These are phyloP conservation scores for Gallinago undulata DNA, from an alignment of 2,113 vertebrate genomes.

Conservation along the genomic window DNA sequence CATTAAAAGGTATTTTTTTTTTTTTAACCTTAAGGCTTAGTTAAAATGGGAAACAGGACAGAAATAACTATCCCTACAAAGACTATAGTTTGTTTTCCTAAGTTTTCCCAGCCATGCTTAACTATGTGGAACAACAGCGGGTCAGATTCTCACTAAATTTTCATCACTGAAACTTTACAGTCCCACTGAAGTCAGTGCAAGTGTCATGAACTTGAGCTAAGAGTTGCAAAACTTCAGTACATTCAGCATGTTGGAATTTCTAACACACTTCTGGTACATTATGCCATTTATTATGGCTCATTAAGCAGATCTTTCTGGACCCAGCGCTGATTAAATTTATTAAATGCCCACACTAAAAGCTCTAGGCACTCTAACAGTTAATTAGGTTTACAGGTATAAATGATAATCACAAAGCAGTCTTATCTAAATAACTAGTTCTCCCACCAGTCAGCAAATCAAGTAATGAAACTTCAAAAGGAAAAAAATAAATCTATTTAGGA, in stretches of 20 bases:
- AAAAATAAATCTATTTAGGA: neutral
- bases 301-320: neutral
- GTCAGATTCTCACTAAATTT: neutral
- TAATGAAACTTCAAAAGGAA: neutral
- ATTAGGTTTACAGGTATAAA: constrained; percentile 22
- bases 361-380: neutral
- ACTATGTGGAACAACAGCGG: rapidly evolving
- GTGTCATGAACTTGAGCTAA: neutral
- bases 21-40: neutral
- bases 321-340: neutral
- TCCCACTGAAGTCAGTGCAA: neutral
- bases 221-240: neutral
- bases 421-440: neutral
- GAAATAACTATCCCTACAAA: neutral
- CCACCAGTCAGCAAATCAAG: neutral
- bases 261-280: neutral
- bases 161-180: neutral
- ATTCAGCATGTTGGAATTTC: neutral
- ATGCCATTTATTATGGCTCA: neutral
- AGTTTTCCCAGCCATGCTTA: neutral
- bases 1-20: neutral
- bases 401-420: neutral
- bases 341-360: neutral
- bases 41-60: neutral
- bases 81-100: neutral